phyloP scores from a whole-genome alignment of 2,888 invertebrate genomes.

The Trachelus troglodyta region DNA sequence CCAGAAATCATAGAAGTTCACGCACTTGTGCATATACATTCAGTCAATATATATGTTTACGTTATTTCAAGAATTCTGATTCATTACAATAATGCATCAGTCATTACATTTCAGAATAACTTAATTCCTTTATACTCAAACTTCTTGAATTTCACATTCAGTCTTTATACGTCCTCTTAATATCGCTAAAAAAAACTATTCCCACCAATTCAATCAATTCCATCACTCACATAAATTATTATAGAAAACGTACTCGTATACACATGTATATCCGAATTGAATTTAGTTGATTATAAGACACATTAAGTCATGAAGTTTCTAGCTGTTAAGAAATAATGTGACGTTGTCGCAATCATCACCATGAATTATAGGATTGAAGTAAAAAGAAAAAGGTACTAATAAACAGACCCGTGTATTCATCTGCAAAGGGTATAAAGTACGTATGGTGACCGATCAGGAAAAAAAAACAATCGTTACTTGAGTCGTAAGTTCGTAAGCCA shows the following conservation, averaged over 20 bases:
- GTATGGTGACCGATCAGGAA: slow-evolving; percentile 2
- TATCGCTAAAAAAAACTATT: not conserved
- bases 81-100: not conserved
- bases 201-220: not conserved
- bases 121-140: not conserved
- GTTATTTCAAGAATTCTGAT: not conserved
- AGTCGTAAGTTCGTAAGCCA: slow-evolving; percentile 6
- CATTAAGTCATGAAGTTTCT: not conserved
- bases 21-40: not conserved
- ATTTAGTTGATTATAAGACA: not conserved
- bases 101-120: not conserved
- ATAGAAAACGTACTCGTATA: not conserved
- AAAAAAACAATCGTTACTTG: slow-evolving; percentile 13
- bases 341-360: not conserved
- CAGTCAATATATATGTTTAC: too few species aligned
- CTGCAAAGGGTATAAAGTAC: not conserved
- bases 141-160: not conserved
- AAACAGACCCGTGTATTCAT: not conserved
- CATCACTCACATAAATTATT: not conserved
- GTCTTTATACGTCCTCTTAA: not conserved
- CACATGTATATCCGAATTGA: not conserved
- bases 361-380: not conserved
- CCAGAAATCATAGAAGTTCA: not conserved
- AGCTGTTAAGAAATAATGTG: not conserved
- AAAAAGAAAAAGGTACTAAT: not conserved